These are phyloP conservation scores for Hydriomena furcata DNA, from an alignment of 2,888 invertebrate species.

Conservation along the genomic window DNA sequence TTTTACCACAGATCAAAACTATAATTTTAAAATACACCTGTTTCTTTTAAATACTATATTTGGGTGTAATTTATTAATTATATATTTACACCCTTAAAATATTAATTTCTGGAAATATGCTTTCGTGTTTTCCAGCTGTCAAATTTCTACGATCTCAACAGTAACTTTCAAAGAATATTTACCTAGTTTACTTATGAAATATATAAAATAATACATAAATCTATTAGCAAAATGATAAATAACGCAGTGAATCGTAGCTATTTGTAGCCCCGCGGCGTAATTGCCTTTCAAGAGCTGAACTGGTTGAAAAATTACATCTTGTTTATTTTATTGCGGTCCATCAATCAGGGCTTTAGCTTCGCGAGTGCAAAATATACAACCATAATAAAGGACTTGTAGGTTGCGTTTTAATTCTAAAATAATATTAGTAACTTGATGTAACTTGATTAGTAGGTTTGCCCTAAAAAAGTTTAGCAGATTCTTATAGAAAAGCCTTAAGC, in stretches of 20 bases:
- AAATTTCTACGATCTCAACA: not conserved
- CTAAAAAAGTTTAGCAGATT: too few species aligned
- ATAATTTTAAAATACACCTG: too few species aligned
- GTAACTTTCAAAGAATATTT: conserved; percentile 4
- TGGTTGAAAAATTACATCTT: conserved; percentile 57
- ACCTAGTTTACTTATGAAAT: conserved; percentile 9
- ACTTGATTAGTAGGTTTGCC: too few species aligned
- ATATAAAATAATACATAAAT: conserved; percentile 17
- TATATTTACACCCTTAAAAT: not conserved
- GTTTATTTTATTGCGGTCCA: conserved; percentile 57
- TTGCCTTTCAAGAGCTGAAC: conserved; percentile 46
- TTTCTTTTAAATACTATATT: too few species aligned
- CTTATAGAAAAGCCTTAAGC: too few species aligned
- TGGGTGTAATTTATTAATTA: not conserved
- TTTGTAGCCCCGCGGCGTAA: conserved; percentile 51
- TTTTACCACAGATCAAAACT: too few species aligned
- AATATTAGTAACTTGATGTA: too few species aligned
- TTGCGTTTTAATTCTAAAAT: not conserved
- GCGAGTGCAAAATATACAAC: conserved; percentile 13
- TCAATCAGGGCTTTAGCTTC: conserved; percentile 46
- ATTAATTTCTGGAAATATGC: not conserved
- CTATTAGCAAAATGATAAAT: conserved; percentile 39
- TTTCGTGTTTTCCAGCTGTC: not conserved
- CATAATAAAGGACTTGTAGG: not conserved
- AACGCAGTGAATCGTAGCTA: conserved; percentile 48